Evolutionary conservation across 2,113 vertebrate genomes (phyloP), one percentile per base, ranked within the genome.

Genomic region (Pipra filicauda): DNA sequence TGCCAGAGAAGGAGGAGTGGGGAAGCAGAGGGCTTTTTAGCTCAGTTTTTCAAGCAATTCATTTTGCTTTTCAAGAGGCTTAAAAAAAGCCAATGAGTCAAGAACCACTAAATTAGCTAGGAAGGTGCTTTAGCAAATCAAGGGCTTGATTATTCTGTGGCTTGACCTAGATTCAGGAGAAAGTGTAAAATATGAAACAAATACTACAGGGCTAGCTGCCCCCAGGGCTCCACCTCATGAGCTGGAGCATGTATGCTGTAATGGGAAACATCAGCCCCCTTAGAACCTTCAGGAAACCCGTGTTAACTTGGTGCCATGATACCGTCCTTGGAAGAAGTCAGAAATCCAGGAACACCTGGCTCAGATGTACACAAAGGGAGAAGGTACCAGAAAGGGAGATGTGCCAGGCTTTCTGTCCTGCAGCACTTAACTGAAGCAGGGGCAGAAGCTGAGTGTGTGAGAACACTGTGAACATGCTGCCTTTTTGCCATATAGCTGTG

Each of bases 11-110:
- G 61, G 39, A 80, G 49, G 20, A 85, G 27, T 12, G 8, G 28
- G 31, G 15, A 95, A 81, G 23, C 30, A 54, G n/a, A 91, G 65
- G 17, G 67, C 48, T 77, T 74, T 84, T 81, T 46, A 90, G 58
- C 46, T 95, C 23, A 66, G 24, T 80, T 74, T 89, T 95, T 79
- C 64, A 71, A 86, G 83, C 57, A 78, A 87, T 86, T 81, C 2
- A 88, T 95, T 96, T 87, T 81, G 64, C 46, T 96, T 93, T 88
- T 82, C 74, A 93, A 91, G 88, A 91, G 88, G 43, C 43, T 86
- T 74, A 20, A 24, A 61, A 87, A 44, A 58, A 35, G 33, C 37
- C 77, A 84, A 26, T 16, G 84, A 85, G 52, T 96, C 89, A 94
- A 95, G 92, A 95, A 92, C 69, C n/a, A 64, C 72, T 94, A 81